Conservation (phyloP, 2,113 vertebrate species). For the Cyprinus carpio region DNA sequence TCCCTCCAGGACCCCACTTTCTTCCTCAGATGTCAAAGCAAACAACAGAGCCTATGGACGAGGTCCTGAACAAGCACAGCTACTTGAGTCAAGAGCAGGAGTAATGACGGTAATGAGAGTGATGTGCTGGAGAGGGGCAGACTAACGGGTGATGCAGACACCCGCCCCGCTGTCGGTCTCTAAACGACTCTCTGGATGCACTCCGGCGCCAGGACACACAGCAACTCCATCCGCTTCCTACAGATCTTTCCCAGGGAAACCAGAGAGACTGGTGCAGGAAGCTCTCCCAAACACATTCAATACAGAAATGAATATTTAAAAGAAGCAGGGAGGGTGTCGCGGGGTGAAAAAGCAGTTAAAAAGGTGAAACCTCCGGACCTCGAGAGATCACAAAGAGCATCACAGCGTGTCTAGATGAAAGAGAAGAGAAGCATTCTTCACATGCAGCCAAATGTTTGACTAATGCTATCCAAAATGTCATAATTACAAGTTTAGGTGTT, state of each 20-base stretch:
- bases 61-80: conserved; percentile 45
- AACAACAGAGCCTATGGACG: conserved; percentile 42
- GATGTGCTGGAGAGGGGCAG: conserved; percentile 16
- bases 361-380: no score
- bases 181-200: conserved; percentile 54
- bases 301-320: conserved; percentile 73
- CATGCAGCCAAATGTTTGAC: background rate
- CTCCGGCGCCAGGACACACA: conserved; percentile 55
- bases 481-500: no score
- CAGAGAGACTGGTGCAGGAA: conserved; percentile 71
- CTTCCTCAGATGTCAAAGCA: conserved; percentile 27
- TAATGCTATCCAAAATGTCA: no score
- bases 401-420: no score
- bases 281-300: conserved; percentile 67
- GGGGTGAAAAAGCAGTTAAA: background rate
- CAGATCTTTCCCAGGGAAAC: conserved; percentile 73
- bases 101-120: conserved; percentile 25
- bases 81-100: conserved; percentile 19
- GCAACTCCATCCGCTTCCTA: conserved; percentile 69
- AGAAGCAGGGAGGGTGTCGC: background rate
- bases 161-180: conserved; percentile 26
- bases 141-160: conserved; percentile 14
- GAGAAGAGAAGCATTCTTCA: background rate
- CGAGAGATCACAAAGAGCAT: no score
- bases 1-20: conserved; percentile 30